Evolutionary conservation across 2,113 vertebrate species (phyloP).

Genomic region (Patagioenas fasciata): DNA sequence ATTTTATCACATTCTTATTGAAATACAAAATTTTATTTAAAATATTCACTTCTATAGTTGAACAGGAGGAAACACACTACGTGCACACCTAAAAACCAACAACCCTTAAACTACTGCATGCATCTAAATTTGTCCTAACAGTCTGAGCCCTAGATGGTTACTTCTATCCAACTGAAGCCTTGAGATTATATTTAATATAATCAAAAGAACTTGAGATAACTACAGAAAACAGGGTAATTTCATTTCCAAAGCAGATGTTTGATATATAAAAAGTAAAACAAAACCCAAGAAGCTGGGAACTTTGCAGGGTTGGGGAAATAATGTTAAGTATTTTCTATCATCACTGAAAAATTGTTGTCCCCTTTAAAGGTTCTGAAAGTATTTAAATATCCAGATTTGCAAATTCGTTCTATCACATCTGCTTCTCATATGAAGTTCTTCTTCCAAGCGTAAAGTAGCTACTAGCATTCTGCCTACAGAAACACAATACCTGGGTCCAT

Average conservation of each 20-base stretch:
- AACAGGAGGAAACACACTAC: neutral
- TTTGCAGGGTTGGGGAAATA: neutral
- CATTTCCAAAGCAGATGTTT: neutral
- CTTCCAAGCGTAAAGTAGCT: neutral
- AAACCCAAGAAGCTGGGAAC: neutral
- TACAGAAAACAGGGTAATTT: neutral
- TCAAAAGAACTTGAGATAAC: neutral
- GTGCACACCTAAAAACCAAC: neutral
- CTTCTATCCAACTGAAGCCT: neutral
- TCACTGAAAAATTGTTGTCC: neutral
- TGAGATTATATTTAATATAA: neutral
- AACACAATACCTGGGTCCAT: neutral
- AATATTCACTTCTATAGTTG: neutral
- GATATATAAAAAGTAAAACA: neutral
- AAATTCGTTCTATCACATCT: neutral
- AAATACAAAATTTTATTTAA: neutral
- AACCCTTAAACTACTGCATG: neutral
- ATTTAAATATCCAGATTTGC: neutral
- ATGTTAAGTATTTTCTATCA: neutral
- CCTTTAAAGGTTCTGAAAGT: neutral
- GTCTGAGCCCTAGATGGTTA: neutral
- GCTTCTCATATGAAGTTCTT: neutral
- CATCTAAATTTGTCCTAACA: neutral
- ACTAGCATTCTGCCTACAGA: neutral
- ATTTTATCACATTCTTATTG: neutral